Conservation (phyloP, 2,888 invertebrate genomes). For the Coelopa pilipes region DNA sequence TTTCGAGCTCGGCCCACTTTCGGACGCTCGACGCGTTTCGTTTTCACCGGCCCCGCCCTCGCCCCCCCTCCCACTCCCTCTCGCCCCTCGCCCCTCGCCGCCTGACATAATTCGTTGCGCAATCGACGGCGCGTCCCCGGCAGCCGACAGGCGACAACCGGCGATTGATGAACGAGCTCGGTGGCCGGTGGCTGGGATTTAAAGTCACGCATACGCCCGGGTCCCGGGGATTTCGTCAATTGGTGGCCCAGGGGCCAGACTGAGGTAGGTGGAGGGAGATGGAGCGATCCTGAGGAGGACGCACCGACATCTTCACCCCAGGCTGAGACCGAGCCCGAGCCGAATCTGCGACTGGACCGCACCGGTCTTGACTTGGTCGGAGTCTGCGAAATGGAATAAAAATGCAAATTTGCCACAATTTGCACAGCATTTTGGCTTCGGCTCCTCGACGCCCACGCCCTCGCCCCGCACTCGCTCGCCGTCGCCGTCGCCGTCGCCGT, state of each 20-base stretch:
- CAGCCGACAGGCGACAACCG: background rate
- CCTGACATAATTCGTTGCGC: conserved; percentile 4
- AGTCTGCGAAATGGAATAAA: background rate
- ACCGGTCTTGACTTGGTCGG: too few species aligned
- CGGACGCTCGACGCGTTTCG: too few species aligned
- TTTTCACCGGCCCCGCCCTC: too few species aligned
- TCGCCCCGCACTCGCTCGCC: background rate
- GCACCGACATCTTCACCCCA: too few species aligned
- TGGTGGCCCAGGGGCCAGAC: background rate
- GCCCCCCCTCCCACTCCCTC: too few species aligned
- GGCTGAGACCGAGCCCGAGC: too few species aligned
- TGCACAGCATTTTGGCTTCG: conserved; percentile 5
- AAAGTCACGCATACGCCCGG: background rate
- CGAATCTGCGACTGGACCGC: too few species aligned
- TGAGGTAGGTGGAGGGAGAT: too few species aligned
- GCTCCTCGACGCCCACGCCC: background rate
- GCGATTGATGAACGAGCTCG: background rate
- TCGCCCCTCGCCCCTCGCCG: too few species aligned
- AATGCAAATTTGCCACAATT: conserved; percentile 11
- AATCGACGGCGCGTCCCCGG: background rate
- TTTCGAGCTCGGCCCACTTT: too few species aligned
- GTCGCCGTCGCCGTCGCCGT: background rate
- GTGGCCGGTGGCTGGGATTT: background rate
- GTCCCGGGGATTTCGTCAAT: background rate
- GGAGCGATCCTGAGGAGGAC: too few species aligned